Evolutionary conservation across 2,888 invertebrate species (phyloP).

Genomic region (Aporophyla nigra): DNA sequence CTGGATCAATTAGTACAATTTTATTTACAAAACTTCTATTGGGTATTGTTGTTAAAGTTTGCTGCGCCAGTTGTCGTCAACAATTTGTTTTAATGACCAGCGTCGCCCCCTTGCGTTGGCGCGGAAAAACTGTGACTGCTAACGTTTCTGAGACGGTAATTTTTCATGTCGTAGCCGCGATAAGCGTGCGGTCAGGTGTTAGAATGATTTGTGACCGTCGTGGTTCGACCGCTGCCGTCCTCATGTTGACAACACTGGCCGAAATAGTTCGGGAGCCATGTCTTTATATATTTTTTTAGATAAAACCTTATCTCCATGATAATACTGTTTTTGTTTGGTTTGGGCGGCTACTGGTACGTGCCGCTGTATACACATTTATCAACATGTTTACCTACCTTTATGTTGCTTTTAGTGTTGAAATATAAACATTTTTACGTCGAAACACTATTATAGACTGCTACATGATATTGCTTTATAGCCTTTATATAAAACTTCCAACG

Average conservation of each 20-base stretch:
- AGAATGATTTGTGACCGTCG: slow-evolving; percentile 87
- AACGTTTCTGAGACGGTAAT: slow-evolving; percentile 83
- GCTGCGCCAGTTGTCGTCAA: slow-evolving; percentile 81
- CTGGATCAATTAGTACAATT: slow-evolving; percentile 72
- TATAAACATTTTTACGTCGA: slow-evolving; percentile 40
- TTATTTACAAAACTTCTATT: slow-evolving; percentile 65
- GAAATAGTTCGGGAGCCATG: slow-evolving; percentile 62
- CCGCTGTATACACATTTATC: slow-evolving; percentile 47
- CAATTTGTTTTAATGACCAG: slow-evolving; percentile 85
- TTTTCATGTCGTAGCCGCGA: slow-evolving; percentile 88
- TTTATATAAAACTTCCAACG: slow-evolving; percentile 76
- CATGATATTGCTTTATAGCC: slow-evolving; percentile 70
- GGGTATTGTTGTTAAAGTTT: slow-evolving; percentile 63
- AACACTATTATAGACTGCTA: slow-evolving; percentile 40
- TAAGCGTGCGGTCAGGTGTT: slow-evolving; percentile 88
- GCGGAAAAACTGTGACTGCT: slow-evolving; percentile 82
- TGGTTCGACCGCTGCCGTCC: slow-evolving; percentile 69
- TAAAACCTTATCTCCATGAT: slow-evolving; percentile 64
- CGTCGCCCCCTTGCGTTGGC: slow-evolving; percentile 76
- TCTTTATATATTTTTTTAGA: slow-evolving; percentile 66
- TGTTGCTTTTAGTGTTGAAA: slow-evolving; percentile 43
- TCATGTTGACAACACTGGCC: slow-evolving; percentile 77
- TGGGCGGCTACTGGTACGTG: slow-evolving; percentile 41
- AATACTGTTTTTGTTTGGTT: slow-evolving; percentile 63
- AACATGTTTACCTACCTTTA: slow-evolving; percentile 39